A percentile compares a stretch with the other conserved stretches of the same genome.
phyloP scores from a whole-genome alignment of 2,797 vertebrate species.

The Otolemur crassicaudatus region DNA sequence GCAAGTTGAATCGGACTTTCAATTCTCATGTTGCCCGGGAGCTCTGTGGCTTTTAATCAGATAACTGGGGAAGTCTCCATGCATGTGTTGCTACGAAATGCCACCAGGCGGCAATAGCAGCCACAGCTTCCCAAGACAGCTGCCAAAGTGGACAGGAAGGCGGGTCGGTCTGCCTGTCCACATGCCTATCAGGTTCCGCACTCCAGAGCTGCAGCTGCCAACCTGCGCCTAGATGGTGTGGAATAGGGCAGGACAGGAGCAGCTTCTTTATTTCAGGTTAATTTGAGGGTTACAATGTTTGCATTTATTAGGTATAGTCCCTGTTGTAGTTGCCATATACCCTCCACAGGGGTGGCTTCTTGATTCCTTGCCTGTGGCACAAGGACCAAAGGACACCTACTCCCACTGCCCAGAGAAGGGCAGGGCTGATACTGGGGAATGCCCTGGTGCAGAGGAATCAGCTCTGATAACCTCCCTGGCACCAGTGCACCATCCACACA shows the following conservation, averaged over 20 bases:
- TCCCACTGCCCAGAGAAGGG: not conserved
- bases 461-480: not conserved
- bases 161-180: not conserved
- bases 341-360: not conserved
- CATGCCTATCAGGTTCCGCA: not conserved
- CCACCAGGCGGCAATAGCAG: conserved; percentile 73
- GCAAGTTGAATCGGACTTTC: not conserved
- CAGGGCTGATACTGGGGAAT: not conserved
- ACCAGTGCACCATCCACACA: not conserved
- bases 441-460: too few relatives aligned
- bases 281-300: too few relatives aligned
- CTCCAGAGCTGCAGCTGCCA: not conserved
- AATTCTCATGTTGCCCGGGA: fast-evolving
- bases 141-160: fast-evolving
- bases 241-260: not conserved
- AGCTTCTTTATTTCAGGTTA: not conserved
- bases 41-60: not conserved
- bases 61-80: fast-evolving
- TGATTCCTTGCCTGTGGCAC: not conserved
- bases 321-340: too few relatives aligned
- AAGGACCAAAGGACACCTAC: not conserved
- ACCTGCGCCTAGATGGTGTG: not conserved
- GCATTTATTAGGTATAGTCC: too few relatives aligned
- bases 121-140: not conserved
- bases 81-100: not conserved